phyloP scores from a whole-genome alignment of 1,140 invertebrate species.

The Brachionus angularis region DNA sequence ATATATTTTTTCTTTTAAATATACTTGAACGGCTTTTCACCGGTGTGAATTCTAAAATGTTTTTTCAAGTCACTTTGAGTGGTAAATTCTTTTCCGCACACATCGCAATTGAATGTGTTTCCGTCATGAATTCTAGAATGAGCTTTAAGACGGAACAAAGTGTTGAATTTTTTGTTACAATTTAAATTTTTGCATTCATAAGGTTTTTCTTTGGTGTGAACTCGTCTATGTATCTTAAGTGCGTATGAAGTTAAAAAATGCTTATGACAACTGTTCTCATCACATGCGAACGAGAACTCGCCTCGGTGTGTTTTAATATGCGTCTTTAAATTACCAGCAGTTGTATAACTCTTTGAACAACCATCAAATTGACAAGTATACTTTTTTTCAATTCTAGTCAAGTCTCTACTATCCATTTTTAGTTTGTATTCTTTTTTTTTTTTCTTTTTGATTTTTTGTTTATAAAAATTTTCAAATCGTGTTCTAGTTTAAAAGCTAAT shows the following conservation, averaged over 20 bases:
- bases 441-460: too few species aligned
- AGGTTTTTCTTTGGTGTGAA: constrained; percentile 89
- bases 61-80: constrained; percentile 87
- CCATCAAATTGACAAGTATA: constrained; percentile 76
- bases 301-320: constrained; percentile 95
- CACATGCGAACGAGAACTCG: constrained; percentile 87
- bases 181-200: constrained; percentile 71
- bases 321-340: constrained; percentile 84
- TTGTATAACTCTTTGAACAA: constrained; percentile 83
- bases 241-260: constrained; percentile 88
- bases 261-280: constrained; percentile 79
- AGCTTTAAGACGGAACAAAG: constrained; percentile 82
- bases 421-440: too few species aligned
- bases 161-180: constrained; percentile 89
- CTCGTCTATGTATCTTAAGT: constrained; percentile 85
- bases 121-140: constrained; percentile 87
- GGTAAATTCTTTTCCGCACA: constrained; percentile 85
- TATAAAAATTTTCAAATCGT: too few species aligned
- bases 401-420: too few species aligned
- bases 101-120: constrained; percentile 86
- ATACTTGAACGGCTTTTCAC: constrained; percentile 66
- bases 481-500: too few species aligned
- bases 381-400: constrained; percentile 49
- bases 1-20: constrained; percentile 73
- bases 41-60: constrained; percentile 82